A percentile compares a stretch with the other conserved stretches of the same genome.
phyloP scores from a whole-genome alignment of 2,888 invertebrate species.

The Drosophila leonis region DNA sequence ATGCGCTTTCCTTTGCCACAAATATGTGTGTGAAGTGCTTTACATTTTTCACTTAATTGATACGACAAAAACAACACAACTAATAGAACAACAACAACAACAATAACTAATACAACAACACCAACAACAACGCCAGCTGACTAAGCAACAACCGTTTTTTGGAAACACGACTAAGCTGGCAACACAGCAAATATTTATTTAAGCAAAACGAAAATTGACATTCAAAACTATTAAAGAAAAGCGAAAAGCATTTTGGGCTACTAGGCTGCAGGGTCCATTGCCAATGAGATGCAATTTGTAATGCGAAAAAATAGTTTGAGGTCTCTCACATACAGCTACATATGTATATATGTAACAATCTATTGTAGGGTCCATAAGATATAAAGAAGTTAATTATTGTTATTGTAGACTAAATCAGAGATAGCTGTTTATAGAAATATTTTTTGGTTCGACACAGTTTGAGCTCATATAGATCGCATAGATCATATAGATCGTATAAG shows the following conservation, averaged over 20 bases:
- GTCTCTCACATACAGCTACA: neutral
- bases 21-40: slow-evolving; percentile 38
- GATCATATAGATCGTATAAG: neutral
- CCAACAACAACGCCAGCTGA: slow-evolving; percentile 25
- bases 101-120: slow-evolving; percentile 11
- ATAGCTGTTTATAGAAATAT: too few relatives aligned
- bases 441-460: too few relatives aligned
- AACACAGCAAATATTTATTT: slow-evolving; percentile 31
- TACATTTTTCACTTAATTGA: slow-evolving; percentile 67
- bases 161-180: slow-evolving; percentile 29
- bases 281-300: neutral
- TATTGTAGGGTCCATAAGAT: neutral
- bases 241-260: slow-evolving; percentile 25
- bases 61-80: slow-evolving; percentile 33
- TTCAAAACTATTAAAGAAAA: slow-evolving; percentile 40
- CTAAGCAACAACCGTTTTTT: slow-evolving; percentile 12
- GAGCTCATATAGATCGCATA: too few relatives aligned
- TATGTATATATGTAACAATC: neutral
- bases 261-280: neutral
- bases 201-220: slow-evolving; percentile 18
- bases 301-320: neutral
- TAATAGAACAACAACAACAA: slow-evolving; percentile 5
- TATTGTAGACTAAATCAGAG: too few relatives aligned
- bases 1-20: slow-evolving; percentile 47
- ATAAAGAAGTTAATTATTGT: too few relatives aligned